Base-by-base conservation (phyloP, 2,888 invertebrate species). In the Hoplodrina blanda region DNA sequence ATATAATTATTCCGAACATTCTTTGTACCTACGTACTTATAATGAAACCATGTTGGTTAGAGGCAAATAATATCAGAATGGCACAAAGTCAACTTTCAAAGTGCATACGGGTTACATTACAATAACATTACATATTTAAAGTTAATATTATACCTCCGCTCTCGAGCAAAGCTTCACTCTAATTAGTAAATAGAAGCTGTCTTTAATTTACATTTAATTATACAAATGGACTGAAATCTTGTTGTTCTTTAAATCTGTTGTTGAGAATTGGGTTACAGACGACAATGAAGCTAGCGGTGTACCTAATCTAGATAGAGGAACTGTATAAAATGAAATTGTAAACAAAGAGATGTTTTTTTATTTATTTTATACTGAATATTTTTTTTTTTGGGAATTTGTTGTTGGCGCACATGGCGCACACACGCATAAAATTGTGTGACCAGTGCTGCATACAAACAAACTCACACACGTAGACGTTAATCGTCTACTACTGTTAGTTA, bases 221-320 rank as follows among this genome's bases (percentile, higher is more conserved):
- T 61, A 64, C 52, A 65, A 69, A 66, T 66, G 49, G 33, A 65
- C 37, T 73, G 6, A 76, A 79, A 65, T 79, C 78, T 78, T 62
- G 57, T 59, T 69, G 73, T 74, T 71, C 62, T 70, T 68, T 57
- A 70, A 78, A 71, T 78, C 74, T 62, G 57, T 59, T 65, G 73
- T 60, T 76, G 74, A 57, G 75, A 76, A 76, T 66, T 73, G 41
- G 74, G 66, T 79, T 79, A 57, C 74, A 76, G 66, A 62, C 62
- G 54, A 76, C 76, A 76, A 76, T 76, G 66, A 73, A 79, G 65
- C 53, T 19, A 37, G 73, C 41, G 56, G 73, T 65, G 30, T 44
- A 59, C 65, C 49, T 57, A 65, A 74, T 71, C 74, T 78, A 74
- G 78, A 62, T 59, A 5, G 53, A 54, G 37, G 30, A 77, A 60